Conservation (phyloP, 2,888 invertebrate genomes). For the Seira musarum region DNA sequence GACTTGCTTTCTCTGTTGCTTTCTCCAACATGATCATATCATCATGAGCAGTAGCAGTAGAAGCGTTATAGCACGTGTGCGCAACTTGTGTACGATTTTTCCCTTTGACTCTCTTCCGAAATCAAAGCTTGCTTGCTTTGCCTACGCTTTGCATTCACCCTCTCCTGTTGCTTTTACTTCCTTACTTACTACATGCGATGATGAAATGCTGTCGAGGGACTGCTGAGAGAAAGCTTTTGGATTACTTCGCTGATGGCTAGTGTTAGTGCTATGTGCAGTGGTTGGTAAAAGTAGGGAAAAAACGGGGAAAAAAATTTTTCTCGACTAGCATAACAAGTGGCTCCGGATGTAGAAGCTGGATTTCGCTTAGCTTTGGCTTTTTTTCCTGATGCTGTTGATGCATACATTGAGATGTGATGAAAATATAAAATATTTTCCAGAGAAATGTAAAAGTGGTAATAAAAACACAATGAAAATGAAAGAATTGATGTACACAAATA, state of each 20-base stretch:
- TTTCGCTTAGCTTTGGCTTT: not conserved
- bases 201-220: conserved; percentile 18
- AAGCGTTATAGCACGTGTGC: conserved; percentile 61
- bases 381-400: not conserved
- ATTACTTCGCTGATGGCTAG: no score
- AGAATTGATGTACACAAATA: conserved; percentile 6
- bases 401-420: conserved; percentile 3
- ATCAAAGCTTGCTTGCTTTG: conserved; percentile 8
- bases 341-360: not conserved
- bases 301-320: not conserved
- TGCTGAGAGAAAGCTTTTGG: not conserved
- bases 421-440: conserved; percentile 11
- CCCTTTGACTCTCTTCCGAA: conserved; percentile 18
- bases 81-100: conserved; percentile 50
- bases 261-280: no score
- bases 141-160: conserved; percentile 21
- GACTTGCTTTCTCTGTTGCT: conserved; percentile 4
- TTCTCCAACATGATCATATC: no score
- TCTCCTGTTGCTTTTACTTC: conserved; percentile 52
- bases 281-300: not conserved
- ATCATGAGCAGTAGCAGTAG: no score
- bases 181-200: no score
- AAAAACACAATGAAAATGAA: conserved; percentile 18
- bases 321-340: conserved; percentile 5
- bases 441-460: conserved; percentile 14